A percentile compares a stretch with the other conserved stretches of the same genome.
Conservation (phyloP, 37 sponge, comb jelly and placozoan genomes). For the Agelas oroides region DNA sequence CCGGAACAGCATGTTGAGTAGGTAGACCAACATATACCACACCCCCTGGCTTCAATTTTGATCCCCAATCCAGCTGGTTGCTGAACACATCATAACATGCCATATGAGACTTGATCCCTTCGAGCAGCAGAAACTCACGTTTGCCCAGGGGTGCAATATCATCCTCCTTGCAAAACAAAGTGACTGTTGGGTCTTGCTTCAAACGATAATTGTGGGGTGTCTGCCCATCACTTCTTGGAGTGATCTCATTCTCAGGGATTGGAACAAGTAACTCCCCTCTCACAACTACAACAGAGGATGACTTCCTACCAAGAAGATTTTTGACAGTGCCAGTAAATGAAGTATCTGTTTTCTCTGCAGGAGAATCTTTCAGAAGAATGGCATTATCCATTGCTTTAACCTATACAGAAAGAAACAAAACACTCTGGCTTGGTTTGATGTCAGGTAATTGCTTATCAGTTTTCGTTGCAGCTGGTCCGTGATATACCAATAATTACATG, state of each 20-base stretch:
- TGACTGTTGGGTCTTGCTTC: slow-evolving; percentile 11
- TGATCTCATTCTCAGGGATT: background rate
- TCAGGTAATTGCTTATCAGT: too few relatives aligned
- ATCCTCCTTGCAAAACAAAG: background rate
- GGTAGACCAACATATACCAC: slow-evolving; percentile 34
- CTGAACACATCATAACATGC: slow-evolving; percentile 6
- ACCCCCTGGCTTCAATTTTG: slow-evolving; percentile 20
- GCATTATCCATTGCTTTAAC: background rate
- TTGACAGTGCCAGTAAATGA: too few relatives aligned
- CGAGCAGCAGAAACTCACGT: slow-evolving; percentile 17
- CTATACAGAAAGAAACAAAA: background rate
- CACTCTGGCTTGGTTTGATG: background rate
- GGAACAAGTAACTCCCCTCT: slow-evolving; percentile 41
- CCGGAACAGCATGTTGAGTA: background rate
- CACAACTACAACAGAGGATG: background rate
- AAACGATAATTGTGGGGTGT: slow-evolving; percentile 13
- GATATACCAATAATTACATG: too few relatives aligned
- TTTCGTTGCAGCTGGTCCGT: too few relatives aligned
- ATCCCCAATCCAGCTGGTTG: slow-evolving; percentile 15
- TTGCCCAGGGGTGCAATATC: slow-evolving; percentile 36
- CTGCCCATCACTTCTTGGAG: slow-evolving; percentile 8
- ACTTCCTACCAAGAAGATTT: background rate
- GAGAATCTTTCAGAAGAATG: slow-evolving; percentile 33
- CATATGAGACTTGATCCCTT: background rate
- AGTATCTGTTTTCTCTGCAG: slow-evolving; percentile 12